phyloP scores from a whole-genome alignment of 2,888 invertebrate species.

The Linnaemya vulpina region DNA sequence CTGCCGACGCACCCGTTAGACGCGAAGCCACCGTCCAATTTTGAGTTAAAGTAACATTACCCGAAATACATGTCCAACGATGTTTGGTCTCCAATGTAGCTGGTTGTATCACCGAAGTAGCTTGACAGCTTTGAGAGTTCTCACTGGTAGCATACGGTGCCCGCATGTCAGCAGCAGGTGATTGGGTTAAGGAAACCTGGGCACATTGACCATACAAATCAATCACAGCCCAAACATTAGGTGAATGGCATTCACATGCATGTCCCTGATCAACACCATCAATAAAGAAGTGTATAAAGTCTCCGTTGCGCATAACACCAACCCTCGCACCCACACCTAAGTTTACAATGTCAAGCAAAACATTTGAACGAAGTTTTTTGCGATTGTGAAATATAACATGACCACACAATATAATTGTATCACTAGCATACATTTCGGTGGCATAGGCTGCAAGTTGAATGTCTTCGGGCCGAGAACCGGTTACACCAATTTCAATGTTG shows the following conservation, averaged over 20 bases:
- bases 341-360: conserved; percentile 92
- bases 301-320: conserved; percentile 94
- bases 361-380: conserved; percentile 90
- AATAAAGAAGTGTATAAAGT: conserved; percentile 93
- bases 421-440: conserved; percentile 94
- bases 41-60: conserved; percentile 81
- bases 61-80: conserved; percentile 82
- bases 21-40: conserved; percentile 82
- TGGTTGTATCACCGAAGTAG: conserved; percentile 85
- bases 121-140: conserved; percentile 85
- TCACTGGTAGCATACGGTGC: conserved; percentile 84
- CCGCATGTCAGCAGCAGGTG: conserved; percentile 78
- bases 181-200: conserved; percentile 87
- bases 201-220: conserved; percentile 97
- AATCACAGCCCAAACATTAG: conserved; percentile 95
- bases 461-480: conserved; percentile 94
- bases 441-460: conserved; percentile 94
- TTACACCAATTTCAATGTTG: conserved; percentile 94
- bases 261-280: conserved; percentile 94
- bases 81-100: conserved; percentile 83
- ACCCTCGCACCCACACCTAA: conserved; percentile 90
- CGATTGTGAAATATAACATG: conserved; percentile 96
- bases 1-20: conserved; percentile 79
- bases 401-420: conserved; percentile 96
- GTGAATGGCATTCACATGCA: conserved; percentile 90